phyloP scores from a whole-genome alignment of 2,888 invertebrate species.

The Drosophila fulvimacula region DNA sequence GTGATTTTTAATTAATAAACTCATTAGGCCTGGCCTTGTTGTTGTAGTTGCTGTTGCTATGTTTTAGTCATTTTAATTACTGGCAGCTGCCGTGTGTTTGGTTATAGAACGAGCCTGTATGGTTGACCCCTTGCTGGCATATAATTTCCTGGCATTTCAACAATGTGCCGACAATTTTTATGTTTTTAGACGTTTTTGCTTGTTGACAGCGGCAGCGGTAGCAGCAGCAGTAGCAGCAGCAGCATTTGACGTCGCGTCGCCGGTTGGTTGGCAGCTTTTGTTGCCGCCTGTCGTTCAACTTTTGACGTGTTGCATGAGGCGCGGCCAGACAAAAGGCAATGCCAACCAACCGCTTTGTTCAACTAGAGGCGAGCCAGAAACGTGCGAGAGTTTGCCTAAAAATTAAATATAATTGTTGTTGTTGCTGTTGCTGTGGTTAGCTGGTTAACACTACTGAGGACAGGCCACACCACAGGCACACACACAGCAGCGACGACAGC shows the following conservation, averaged over 20 bases:
- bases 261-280: constrained; percentile 67
- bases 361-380: constrained; percentile 42
- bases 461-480: constrained; percentile 30
- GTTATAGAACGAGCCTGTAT: constrained; percentile 20
- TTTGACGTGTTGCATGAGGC: constrained; percentile 75
- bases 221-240: constrained; percentile 16
- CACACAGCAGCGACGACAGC: constrained; percentile 48
- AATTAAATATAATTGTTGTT: constrained; percentile 77
- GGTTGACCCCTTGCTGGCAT: constrained; percentile 56
- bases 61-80: constrained; percentile 76
- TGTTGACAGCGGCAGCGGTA: constrained; percentile 35
- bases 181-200: constrained; percentile 61
- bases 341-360: constrained; percentile 40
- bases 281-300: constrained; percentile 77
- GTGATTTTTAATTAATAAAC: constrained; percentile 79
- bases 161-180: constrained; percentile 72
- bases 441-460: constrained; percentile 59
- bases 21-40: constrained; percentile 66
- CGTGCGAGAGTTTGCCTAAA: constrained; percentile 71
- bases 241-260: constrained; percentile 55
- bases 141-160: constrained; percentile 78
- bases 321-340: constrained; percentile 59
- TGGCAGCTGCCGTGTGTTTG: constrained; percentile 64
- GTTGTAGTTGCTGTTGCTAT: constrained; percentile 32
- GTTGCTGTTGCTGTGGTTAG: constrained; percentile 56